phyloP scores from a whole-genome alignment of 2,797 vertebrate genomes.

The Balearica regulorum region DNA sequence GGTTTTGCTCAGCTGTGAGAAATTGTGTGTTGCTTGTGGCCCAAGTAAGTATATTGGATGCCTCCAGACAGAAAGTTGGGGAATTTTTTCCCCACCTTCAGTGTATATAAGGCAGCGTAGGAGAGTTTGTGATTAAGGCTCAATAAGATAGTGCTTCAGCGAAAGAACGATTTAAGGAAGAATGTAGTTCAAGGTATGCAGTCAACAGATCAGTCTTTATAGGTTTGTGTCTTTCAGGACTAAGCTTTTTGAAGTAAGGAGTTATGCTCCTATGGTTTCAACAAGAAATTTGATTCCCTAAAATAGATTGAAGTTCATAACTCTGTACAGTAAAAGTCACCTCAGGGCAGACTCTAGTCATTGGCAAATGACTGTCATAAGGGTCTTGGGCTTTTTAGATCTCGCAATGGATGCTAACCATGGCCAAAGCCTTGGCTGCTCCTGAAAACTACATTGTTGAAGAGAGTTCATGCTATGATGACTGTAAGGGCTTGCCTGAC shows the following conservation, averaged over 20 bases:
- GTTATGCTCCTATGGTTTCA: not conserved
- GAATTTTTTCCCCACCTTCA: not conserved
- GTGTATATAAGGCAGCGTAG: not conserved
- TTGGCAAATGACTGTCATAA: not conserved
- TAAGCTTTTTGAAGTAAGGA: not conserved
- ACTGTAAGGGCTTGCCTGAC: not conserved
- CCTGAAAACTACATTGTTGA: not conserved
- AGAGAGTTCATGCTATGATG: not conserved
- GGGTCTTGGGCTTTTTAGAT: not conserved
- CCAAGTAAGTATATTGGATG: not conserved
- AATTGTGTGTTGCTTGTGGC: not conserved
- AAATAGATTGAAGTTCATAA: not conserved
- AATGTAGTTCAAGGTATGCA: not conserved
- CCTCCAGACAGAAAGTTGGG: not conserved
- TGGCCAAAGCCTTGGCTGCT: not conserved
- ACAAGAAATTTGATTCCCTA: not conserved
- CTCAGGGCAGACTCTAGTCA: not conserved
- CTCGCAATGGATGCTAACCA: not conserved
- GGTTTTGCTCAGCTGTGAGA: not conserved
- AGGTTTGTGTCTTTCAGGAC: not conserved
- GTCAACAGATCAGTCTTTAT: not conserved
- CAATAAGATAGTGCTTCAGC: fast-evolving
- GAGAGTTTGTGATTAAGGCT: not conserved
- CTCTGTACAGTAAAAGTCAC: not conserved
- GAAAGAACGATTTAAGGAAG: not conserved